Percentiles rank a stretch among this genome's conserved stretches.
These are phyloP conservation scores for Macropis europaea DNA, from an alignment of 2,888 invertebrate genomes.

Conservation along the genomic window DNA sequence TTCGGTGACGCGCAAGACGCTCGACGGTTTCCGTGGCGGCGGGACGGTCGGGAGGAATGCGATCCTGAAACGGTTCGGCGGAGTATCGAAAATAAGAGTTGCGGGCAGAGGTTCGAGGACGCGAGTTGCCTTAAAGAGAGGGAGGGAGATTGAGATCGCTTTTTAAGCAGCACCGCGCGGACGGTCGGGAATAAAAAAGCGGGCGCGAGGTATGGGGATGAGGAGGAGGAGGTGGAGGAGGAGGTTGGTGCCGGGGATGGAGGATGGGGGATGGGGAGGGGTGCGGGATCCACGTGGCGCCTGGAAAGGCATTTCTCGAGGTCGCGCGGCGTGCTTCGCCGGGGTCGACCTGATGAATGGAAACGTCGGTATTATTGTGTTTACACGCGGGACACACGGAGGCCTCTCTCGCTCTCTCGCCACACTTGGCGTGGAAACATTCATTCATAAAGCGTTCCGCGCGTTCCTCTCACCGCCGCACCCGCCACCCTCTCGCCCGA, in stretches of 20 bases:
- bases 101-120: conserved; percentile 9
- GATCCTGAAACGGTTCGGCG: too few relatives aligned
- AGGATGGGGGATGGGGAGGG: conserved; percentile 11
- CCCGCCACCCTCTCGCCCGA: neutral
- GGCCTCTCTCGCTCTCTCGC: conserved; percentile 58
- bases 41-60: too few relatives aligned
- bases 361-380: conserved; percentile 72
- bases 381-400: conserved; percentile 71
- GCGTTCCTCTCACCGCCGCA: conserved; percentile 65
- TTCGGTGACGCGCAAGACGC: too few relatives aligned
- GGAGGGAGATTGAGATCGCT: conserved; percentile 36
- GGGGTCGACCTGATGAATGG: conserved; percentile 70
- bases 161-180: conserved; percentile 40
- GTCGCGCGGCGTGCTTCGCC: conserved; percentile 63
- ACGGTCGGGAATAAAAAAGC: conserved; percentile 32
- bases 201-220: neutral
- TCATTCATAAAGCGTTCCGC: conserved; percentile 76
- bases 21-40: too few relatives aligned
- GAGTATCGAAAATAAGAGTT: too few relatives aligned
- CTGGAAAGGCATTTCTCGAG: conserved; percentile 70
- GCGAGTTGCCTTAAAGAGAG: neutral
- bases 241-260: neutral
- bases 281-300: conserved; percentile 55
- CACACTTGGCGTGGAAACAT: conserved; percentile 74
- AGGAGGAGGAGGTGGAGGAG: neutral